Percentiles rank a stretch among this genome's conserved stretches.
phyloP scores from a whole-genome alignment of 2,888 invertebrate genomes.

The Autographa gamma region DNA sequence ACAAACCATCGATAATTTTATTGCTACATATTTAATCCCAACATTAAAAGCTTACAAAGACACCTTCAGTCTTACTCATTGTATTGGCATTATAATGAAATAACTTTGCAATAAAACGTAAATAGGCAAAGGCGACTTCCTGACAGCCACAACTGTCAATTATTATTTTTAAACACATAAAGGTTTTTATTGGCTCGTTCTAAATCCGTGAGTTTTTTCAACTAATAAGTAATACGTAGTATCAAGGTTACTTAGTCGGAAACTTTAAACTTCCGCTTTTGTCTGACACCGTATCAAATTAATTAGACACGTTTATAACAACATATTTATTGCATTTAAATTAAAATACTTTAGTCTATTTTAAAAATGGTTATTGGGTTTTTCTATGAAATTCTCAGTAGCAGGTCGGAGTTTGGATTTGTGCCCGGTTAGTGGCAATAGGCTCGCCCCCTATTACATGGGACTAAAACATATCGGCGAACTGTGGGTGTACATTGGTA shows the following conservation, averaged over 20 bases:
- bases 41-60: conserved; percentile 14
- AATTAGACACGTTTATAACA: conserved; percentile 46
- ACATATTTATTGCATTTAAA: conserved; percentile 30
- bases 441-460: too few relatives aligned
- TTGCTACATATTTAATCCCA: conserved; percentile 24
- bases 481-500: too few relatives aligned
- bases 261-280: conserved; percentile 55
- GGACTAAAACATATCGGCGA: too few relatives aligned
- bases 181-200: conserved; percentile 53
- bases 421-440: too few relatives aligned
- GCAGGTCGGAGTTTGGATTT: too few relatives aligned
- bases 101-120: conserved; percentile 30
- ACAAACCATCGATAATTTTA: conserved; percentile 30
- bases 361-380: too few relatives aligned
- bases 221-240: conserved; percentile 14
- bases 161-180: conserved; percentile 45
- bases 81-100: conserved; percentile 26
- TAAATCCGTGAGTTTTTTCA: conserved; percentile 47
- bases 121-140: conserved; percentile 46
- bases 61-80: conserved; percentile 14
- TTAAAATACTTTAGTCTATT: neutral
- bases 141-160: conserved; percentile 38
- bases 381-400: too few relatives aligned
- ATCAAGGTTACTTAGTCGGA: conserved; percentile 44
- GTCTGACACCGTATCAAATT: conserved; percentile 46